Evolutionary conservation across 2,888 invertebrate species (phyloP).

Genomic region (Ormyrus thymus): DNA sequence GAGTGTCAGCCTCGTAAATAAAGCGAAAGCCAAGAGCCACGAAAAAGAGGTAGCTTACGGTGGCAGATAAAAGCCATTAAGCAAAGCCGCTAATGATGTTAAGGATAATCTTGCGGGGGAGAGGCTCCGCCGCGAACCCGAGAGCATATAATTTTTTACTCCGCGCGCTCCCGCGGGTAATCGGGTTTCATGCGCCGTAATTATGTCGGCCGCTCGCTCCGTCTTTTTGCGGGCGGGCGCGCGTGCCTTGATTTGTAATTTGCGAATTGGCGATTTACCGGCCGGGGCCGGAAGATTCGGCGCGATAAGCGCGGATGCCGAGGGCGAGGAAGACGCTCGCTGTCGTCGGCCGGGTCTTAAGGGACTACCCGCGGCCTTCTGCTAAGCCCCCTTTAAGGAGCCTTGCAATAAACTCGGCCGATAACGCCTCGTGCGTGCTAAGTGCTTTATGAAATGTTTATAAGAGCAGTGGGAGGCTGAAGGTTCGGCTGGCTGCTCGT

Average conservation of each 20-base stretch:
- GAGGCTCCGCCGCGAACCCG: neutral
- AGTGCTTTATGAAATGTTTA: no score
- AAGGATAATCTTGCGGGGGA: slow-evolving; percentile 41
- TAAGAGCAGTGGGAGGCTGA: no score
- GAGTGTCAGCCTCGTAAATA: slow-evolving; percentile 1
- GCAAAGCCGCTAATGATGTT: slow-evolving; percentile 43
- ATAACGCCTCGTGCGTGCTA: no score
- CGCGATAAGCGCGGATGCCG: no score
- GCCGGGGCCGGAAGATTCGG: no score
- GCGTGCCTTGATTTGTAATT: slow-evolving; percentile 8
- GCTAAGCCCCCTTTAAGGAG: no score
- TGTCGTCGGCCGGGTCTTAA: no score
- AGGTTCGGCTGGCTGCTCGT: no score
- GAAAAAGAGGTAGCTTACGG: slow-evolving; percentile 1
- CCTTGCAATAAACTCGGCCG: no score
- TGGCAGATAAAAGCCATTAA: slow-evolving; percentile 46
- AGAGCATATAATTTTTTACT: neutral
- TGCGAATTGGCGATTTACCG: slow-evolving; percentile 2
- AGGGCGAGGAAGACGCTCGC: no score
- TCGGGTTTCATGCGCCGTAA: slow-evolving; percentile 36
- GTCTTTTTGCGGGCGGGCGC: neutral
- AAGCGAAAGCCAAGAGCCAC: slow-evolving; percentile 23
- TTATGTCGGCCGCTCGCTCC: slow-evolving; percentile 7
- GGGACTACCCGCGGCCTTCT: no score
- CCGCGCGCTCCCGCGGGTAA: neutral